Evolutionary conservation across 1,140 invertebrate species (phyloP), one percentile per base, ranked within the genome.

Genomic region (Lepidotrigona ventralis): DNA sequence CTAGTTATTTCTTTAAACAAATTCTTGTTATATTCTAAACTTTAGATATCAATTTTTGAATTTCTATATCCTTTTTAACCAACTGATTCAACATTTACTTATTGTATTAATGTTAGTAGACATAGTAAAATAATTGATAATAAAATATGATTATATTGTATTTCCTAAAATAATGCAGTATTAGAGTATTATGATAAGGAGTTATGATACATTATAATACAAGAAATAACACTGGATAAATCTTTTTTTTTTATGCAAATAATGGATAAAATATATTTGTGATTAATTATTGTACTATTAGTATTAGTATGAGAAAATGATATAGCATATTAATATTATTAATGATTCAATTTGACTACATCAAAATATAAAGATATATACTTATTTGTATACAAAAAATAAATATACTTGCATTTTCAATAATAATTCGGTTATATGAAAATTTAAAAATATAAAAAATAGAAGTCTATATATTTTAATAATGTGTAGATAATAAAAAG

Each of bases 111-210:
- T 72, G 11, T 72, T 26, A 19, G 4, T 26, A 72, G 0, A 54
- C 11, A 19, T 53, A 26, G 54, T 72, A 5, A 46, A 26, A 72
- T 72, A 5, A 46, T 75, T n/a, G 4, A 26, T 26, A 14, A n/a
- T n/a, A 6, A 56, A 19, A 26, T 56, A 56, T 29, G 5, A 73
- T 29, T 69, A 69, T 14, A 23, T 95, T 92, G 71, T 95, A 95
- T 21, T 23, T 58, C 12, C 54, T 39, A 56, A 56, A 74, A 58
- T 2, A 94, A 92, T 81, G 95, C 96, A 1, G 94, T 95, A 89
- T 96, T 21, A 96, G 91, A 96, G 91, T 89, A 93, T 92, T 89
- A 93, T 92, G 93, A 95, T 93, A 46, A 95, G 95, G 66, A 94
- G 94, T 85, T 94, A 5, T 63, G 15, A 63, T 46, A 63, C 11